These are phyloP conservation scores for Petrolisthes manimaculis DNA, from an alignment of 2,888 invertebrate genomes.

Conservation along the genomic window DNA sequence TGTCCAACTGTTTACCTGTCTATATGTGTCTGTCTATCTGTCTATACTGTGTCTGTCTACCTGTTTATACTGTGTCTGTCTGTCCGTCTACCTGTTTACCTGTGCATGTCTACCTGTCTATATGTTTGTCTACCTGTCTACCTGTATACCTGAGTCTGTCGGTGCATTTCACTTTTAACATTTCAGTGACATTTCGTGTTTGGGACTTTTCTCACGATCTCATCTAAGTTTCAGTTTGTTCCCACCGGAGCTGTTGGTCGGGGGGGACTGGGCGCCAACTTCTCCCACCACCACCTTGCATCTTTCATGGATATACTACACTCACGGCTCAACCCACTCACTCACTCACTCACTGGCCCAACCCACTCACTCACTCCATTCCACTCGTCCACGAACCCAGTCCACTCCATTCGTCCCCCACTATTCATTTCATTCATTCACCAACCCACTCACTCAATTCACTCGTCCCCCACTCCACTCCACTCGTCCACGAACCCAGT, in stretches of 20 bases:
- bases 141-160: too few relatives aligned
- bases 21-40: not conserved
- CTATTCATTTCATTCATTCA: not conserved
- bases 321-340: not conserved
- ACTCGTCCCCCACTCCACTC: not conserved
- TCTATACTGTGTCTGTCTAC: not conserved
- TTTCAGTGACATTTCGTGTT: constrained; percentile 15
- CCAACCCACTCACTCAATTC: not conserved
- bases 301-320: not conserved
- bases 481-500: not conserved
- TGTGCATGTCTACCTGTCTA: not conserved
- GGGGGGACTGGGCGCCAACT: not conserved
- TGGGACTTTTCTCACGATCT: constrained; percentile 31
- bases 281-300: not conserved
- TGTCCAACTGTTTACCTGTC: not conserved
- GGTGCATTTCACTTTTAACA: constrained; percentile 7
- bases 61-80: not conserved
- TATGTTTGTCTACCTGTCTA: too few relatives aligned
- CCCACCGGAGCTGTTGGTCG: constrained; percentile 27
- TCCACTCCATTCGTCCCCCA: not conserved
- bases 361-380: not conserved
- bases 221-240: constrained; percentile 19
- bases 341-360: not conserved
- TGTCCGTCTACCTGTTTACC: not conserved
- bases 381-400: not conserved